Evolutionary conservation across 2,113 vertebrate species (phyloP), one percentile per base, ranked within the genome.

Genomic region (Propithecus coquereli): DNA sequence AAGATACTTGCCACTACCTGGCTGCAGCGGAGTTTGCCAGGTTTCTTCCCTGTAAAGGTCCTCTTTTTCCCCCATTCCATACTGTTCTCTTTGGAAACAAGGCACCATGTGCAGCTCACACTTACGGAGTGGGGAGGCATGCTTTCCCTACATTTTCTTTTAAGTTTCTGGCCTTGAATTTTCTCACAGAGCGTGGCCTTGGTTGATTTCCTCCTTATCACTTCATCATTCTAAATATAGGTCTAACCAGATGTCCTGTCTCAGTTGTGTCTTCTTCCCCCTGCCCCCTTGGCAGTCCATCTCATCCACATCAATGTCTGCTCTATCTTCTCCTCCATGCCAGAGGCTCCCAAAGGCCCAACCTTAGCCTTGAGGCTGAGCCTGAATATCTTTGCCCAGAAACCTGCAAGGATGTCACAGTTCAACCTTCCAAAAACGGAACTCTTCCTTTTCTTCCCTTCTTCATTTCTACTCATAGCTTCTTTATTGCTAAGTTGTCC

Each of bases 51-150:
- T 47, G 17, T 6, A 17, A 43, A 32, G 6, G 63, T 74, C 57
- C n/a, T 61, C 34, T 32, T 27, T 18, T 0, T 10, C 0, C 2
- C 10, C 10, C 2, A 20, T 57, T 70, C 45, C 73, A 34, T 68
- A 11, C 8, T 63, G 32, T 47, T 14, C 14, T 71, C 52, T 90
- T 9, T 59, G 30, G 57, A 57, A 66, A 20, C 37, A 80, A 73
- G 45, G 70, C 27, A 27, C 59, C 27, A 34, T n/a, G 20, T 3
- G 11, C 5, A 80, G 43, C 16, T 1, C 10, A 68, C 7, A 4
- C 32, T 63, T 59, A 83, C 27, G 14, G 34, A 61, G 20, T 34
- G 8, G 30, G 45, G 61, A 54, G 22, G 77, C 68, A 77, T 1
- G 7, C 17, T 70, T 45, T 14, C 23, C 20, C 18, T 52, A 77